Conservation (phyloP, 2,797 vertebrate species). For the Nannoperca australis region DNA sequence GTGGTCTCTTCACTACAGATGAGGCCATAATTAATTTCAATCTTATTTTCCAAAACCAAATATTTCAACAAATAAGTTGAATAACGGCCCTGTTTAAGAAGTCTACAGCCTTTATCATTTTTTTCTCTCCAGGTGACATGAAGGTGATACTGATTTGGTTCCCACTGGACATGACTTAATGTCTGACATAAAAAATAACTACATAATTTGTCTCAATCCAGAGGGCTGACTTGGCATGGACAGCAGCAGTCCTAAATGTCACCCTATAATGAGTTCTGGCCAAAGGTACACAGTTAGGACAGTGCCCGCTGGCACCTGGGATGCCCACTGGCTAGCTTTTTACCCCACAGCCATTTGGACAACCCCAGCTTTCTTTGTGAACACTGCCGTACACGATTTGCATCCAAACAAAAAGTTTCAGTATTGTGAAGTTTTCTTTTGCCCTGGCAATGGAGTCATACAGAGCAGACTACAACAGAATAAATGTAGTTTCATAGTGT, state of each 20-base stretch:
- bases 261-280: constrained; percentile 88
- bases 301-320: constrained; percentile 84
- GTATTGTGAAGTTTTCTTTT: constrained; percentile 64
- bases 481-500: not conserved
- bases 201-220: constrained; percentile 87
- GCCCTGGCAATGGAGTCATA: constrained; percentile 11
- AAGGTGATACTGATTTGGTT: constrained; percentile 81
- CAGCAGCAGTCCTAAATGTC: constrained; percentile 88
- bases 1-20: not conserved
- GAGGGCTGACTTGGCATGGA: constrained; percentile 87
- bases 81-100: constrained; percentile 46
- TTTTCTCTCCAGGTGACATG: constrained; percentile 76
- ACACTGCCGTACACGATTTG: constrained; percentile 67
- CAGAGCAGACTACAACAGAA: constrained; percentile 16
- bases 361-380: constrained; percentile 79
- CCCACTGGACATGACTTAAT: constrained; percentile 83
- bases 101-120: constrained; percentile 55
- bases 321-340: constrained; percentile 85
- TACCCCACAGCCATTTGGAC: constrained; percentile 85
- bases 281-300: constrained; percentile 85
- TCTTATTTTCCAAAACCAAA: constrained; percentile 26
- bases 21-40: constrained; percentile 1
- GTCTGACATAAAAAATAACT: constrained; percentile 87
- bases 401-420: constrained; percentile 82
- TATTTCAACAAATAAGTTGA: constrained; percentile 52